Conservation (phyloP, 2,113 vertebrate genomes). For the Hippopotamus amphibius region DNA sequence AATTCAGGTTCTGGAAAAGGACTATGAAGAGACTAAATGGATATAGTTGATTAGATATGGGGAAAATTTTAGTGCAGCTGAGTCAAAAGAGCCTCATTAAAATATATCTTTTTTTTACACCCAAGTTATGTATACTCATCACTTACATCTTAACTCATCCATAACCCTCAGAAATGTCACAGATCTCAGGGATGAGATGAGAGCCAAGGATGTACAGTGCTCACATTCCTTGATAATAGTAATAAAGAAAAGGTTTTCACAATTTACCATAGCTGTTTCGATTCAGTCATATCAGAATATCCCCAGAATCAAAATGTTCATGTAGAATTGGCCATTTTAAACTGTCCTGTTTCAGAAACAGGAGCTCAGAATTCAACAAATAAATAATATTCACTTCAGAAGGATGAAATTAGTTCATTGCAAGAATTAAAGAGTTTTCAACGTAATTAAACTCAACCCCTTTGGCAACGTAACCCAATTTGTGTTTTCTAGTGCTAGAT, state of each 20-base stretch:
- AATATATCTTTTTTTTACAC: background rate
- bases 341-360: background rate
- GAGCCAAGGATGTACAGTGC: background rate
- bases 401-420: background rate
- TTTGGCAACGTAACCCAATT: slow-evolving; percentile 33
- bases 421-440: slow-evolving; percentile 25
- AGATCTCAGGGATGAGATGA: background rate
- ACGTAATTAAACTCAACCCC: slow-evolving; percentile 20
- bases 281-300: background rate
- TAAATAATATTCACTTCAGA: background rate
- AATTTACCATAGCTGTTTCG: background rate
- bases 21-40: background rate
- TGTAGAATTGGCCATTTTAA: background rate
- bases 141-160: background rate
- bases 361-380: background rate
- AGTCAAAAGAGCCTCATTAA: background rate
- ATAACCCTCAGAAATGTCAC: background rate
- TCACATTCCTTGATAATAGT: background rate
- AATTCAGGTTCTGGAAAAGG: background rate
- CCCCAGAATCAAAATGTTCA: background rate
- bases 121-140: background rate
- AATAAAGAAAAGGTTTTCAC: background rate
- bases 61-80: background rate
- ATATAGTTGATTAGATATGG: background rate
- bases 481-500: slow-evolving; percentile 31